A percentile compares a stretch with the other conserved stretches of the same genome.
Conservation (phyloP, 2,113 vertebrate genomes). For the Gulo gulo region DNA sequence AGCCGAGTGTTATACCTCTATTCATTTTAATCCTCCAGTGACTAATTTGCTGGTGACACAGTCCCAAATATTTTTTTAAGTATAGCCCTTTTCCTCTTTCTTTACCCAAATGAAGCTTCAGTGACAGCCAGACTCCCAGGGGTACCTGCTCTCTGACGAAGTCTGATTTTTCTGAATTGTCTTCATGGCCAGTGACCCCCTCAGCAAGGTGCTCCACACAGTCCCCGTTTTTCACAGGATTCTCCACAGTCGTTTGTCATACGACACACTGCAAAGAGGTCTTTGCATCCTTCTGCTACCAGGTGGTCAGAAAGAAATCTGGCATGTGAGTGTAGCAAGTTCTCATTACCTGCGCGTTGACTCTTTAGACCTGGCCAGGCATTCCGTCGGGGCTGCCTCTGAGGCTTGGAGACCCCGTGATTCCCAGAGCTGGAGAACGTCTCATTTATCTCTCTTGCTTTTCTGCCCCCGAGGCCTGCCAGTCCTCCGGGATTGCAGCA, state of each 20-base stretch:
- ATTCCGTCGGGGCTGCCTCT: background rate
- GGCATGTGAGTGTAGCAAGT: background rate
- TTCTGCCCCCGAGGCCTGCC: background rate
- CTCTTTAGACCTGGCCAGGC: background rate
- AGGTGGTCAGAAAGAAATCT: background rate
- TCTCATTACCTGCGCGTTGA: background rate
- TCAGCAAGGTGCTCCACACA: background rate
- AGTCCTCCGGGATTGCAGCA: background rate
- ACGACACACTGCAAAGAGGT: background rate
- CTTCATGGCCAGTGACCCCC: background rate
- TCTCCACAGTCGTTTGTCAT: background rate
- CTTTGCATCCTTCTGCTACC: background rate
- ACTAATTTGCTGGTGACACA: background rate
- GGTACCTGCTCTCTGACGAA: background rate
- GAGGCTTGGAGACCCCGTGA: background rate
- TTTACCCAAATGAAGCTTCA: background rate
- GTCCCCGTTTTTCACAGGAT: background rate
- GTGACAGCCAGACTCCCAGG: background rate
- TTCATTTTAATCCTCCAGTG: background rate
- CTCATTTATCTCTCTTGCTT: background rate
- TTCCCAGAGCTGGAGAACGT: background rate
- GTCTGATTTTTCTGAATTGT: background rate
- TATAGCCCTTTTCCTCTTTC: background rate
- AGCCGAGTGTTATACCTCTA: background rate
- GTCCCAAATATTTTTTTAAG: background rate